Conservation (phyloP, 2,113 vertebrate species). For the Dasyurus viverrinus region DNA sequence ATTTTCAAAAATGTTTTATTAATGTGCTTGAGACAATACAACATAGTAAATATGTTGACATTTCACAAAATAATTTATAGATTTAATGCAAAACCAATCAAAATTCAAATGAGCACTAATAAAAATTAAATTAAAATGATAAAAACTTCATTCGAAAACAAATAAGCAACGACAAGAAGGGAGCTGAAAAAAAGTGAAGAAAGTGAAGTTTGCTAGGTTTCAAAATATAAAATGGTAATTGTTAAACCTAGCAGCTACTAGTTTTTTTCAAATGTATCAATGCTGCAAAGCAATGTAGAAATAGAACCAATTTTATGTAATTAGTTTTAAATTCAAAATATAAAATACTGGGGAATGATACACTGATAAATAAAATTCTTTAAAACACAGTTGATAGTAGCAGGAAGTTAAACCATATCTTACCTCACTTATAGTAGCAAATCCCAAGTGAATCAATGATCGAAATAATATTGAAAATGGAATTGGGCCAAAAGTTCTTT, state of each 20-base stretch:
- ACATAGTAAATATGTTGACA: background rate
- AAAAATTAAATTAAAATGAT: background rate
- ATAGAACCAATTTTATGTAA: background rate
- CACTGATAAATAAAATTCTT: background rate
- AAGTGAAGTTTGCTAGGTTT: background rate
- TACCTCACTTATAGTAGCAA: background rate
- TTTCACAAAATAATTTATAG: background rate
- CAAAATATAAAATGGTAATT: background rate
- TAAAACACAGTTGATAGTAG: background rate
- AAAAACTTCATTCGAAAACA: background rate
- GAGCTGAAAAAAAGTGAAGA: background rate
- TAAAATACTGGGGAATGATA: background rate
- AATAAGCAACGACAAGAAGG: background rate
- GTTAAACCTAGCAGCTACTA: background rate
- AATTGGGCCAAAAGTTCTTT: background rate
- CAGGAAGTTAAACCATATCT: background rate
- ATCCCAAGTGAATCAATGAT: background rate
- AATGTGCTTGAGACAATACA: background rate
- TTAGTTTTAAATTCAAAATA: background rate
- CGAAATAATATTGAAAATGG: background rate
- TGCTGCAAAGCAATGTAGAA: background rate
- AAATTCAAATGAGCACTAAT: background rate
- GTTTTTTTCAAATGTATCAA: background rate
- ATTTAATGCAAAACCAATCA: background rate
- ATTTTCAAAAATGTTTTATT: background rate